These are phyloP conservation scores for Thysanoteuthis rhombus DNA, from an alignment of 2,888 invertebrate genomes.

Conservation along the genomic window DNA sequence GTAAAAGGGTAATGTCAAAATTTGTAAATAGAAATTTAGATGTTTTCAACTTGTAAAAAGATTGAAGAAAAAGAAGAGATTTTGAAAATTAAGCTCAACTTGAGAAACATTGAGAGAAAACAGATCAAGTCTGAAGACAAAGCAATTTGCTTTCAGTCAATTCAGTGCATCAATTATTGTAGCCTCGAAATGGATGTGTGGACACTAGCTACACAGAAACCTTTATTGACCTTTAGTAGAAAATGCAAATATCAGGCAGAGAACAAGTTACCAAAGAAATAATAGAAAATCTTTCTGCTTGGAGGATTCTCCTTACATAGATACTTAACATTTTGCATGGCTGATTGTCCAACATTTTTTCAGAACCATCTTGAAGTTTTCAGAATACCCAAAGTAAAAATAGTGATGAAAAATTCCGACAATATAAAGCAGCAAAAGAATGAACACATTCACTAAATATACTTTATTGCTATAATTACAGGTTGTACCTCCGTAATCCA, in stretches of 20 bases:
- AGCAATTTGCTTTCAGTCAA: not conserved
- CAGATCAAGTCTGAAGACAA: not conserved
- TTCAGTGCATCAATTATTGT: not conserved
- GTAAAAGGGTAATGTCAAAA: too few relatives aligned
- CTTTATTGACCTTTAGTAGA: not conserved
- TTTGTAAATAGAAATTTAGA: too few relatives aligned
- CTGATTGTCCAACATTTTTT: not conserved
- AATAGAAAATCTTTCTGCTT: not conserved
- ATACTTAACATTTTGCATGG: not conserved
- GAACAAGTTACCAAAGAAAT: not conserved
- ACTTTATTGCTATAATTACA: too few relatives aligned
- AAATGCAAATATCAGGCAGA: not conserved
- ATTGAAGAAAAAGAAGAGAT: too few relatives aligned
- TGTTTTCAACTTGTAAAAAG: too few relatives aligned
- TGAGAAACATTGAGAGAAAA: not conserved
- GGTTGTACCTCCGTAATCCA: too few relatives aligned
- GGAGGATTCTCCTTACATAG: not conserved
- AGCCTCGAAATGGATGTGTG: not conserved
- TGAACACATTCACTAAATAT: too few relatives aligned
- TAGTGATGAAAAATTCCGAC: too few relatives aligned
- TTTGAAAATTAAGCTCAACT: not conserved
- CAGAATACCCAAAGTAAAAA: too few relatives aligned
- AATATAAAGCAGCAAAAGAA: too few relatives aligned
- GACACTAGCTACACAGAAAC: not conserved
- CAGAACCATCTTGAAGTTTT: too few relatives aligned